These are phyloP conservation scores for Saimiri boliviensis DNA, from an alignment of 2,113 vertebrate genomes.

Conservation along the genomic window DNA sequence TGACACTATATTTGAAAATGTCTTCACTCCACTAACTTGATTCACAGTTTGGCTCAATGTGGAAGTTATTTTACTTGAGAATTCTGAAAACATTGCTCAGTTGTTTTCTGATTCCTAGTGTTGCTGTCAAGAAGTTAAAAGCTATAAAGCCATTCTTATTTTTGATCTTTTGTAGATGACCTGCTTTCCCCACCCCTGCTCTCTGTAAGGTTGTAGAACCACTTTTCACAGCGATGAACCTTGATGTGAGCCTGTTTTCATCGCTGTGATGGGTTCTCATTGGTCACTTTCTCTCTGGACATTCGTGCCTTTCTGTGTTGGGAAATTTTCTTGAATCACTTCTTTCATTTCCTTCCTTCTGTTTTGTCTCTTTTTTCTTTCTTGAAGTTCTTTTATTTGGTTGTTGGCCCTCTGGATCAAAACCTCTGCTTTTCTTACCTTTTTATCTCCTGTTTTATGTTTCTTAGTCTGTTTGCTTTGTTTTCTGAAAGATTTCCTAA, in stretches of 20 bases:
- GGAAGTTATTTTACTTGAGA: slow-evolving; percentile 3
- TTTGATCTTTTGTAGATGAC: not conserved
- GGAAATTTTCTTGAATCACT: not conserved
- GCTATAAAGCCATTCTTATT: slow-evolving; percentile 17
- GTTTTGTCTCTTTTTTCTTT: slow-evolving; percentile 11
- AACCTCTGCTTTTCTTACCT: not conserved
- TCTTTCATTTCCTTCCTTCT: not conserved
- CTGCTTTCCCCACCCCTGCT: not conserved
- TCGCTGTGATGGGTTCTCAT: not conserved
- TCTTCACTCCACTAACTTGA: slow-evolving; percentile 23
- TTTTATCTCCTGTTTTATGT: not conserved
- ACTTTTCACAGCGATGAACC: not conserved
- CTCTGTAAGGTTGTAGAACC: not conserved
- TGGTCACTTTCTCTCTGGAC: not conserved
- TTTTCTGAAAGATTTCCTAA: slow-evolving; percentile 13
- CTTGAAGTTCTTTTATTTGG: not conserved
- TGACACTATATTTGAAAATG: slow-evolving; percentile 15
- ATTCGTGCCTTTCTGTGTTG: not conserved
- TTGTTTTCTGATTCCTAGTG: not conserved
- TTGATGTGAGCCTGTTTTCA: not conserved
- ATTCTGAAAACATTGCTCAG: slow-evolving; percentile 23
- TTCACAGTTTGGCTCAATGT: not conserved
- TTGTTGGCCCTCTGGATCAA: not conserved
- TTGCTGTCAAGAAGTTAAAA: not conserved
- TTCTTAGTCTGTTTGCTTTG: slow-evolving; percentile 15